Evolutionary conservation across 2,888 invertebrate genomes (phyloP).

Genomic region (Lochmaea capreae): DNA sequence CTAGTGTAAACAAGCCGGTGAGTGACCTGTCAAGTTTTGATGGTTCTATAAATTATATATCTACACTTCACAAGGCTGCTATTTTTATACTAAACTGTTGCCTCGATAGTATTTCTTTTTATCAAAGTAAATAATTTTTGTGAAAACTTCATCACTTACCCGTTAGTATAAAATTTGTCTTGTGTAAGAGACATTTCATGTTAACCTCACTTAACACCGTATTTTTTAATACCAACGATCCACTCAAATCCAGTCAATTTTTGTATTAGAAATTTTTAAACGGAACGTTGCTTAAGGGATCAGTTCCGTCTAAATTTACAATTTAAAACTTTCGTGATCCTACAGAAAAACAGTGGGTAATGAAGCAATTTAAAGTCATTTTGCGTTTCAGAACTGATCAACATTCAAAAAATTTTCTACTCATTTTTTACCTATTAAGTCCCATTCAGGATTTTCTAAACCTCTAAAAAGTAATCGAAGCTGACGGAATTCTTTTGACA

Average conservation of each 20-base stretch:
- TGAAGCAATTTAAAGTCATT: constrained; percentile 5
- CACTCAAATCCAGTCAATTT: background rate
- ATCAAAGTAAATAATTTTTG: too few relatives aligned
- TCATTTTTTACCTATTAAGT: constrained; percentile 24
- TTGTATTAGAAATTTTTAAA: background rate
- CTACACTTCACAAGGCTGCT: too few relatives aligned
- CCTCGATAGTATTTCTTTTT: too few relatives aligned
- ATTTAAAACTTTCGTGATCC: background rate
- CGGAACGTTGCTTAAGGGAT: background rate
- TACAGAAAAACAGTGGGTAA: background rate
- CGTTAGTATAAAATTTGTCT: too few relatives aligned
- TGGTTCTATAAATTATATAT: background rate
- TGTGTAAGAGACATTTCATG: too few relatives aligned
- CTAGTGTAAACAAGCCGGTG: background rate
- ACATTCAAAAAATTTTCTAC: constrained; percentile 8
- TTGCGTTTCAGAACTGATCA: background rate
- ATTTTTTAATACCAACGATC: background rate
- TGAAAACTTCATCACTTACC: too few relatives aligned
- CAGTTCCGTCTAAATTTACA: background rate
- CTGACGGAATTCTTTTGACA: constrained; percentile 8
- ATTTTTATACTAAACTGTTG: too few relatives aligned
- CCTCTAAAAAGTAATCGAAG: constrained; percentile 7
- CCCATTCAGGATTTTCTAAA: constrained; percentile 14
- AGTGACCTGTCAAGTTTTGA: background rate
- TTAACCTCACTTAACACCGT: too few relatives aligned